phyloP scores from a whole-genome alignment of 2,888 invertebrate species.

The Morinoia aosen region DNA sequence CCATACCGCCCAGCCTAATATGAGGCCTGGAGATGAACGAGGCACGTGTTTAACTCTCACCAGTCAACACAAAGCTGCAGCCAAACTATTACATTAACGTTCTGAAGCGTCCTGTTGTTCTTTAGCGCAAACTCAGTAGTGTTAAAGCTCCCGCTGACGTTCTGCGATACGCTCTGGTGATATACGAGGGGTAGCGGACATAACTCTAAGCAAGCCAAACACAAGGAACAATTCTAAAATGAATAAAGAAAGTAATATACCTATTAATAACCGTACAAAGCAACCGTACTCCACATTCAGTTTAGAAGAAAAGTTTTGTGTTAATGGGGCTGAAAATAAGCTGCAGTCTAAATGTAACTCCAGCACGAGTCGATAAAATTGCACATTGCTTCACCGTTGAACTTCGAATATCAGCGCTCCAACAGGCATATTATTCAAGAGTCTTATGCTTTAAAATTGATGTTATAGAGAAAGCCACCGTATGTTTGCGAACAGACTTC shows the following conservation, averaged over 20 bases:
- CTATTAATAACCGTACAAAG: background rate
- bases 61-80: background rate
- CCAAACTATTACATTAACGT: background rate
- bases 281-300: background rate
- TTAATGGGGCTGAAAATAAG: background rate
- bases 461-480: background rate
- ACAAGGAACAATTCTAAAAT: background rate
- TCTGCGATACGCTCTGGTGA: background rate
- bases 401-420: background rate
- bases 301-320: background rate
- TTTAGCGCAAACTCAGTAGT: background rate
- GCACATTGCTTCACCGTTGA: background rate
- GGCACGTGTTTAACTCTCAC: too few relatives aligned
- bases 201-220: background rate
- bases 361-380: background rate
- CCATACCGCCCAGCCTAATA: too few relatives aligned
- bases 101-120: background rate
- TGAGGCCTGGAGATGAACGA: too few relatives aligned
- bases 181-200: background rate
- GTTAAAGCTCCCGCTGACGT: background rate
- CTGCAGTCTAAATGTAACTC: background rate
- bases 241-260: background rate
- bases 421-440: background rate
- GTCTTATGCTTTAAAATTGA: background rate
- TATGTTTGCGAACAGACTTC: background rate